phyloP scores from a whole-genome alignment of 2,113 vertebrate species.

The Sialia sialis region DNA sequence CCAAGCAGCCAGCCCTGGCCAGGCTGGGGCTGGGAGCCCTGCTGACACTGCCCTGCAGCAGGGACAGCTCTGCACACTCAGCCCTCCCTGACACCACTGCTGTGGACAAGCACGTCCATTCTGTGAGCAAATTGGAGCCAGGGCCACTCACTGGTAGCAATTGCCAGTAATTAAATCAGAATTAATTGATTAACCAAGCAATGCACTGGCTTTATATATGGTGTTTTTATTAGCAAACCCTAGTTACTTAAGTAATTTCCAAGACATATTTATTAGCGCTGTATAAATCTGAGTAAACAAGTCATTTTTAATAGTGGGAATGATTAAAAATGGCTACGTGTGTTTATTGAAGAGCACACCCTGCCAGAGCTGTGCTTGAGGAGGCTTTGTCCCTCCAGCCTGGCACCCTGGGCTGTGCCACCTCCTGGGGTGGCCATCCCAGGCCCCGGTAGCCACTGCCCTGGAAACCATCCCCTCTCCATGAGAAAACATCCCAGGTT shows the following conservation, averaged over 20 bases:
- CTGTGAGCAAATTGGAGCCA: neutral
- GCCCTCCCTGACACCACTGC: neutral
- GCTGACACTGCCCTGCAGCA: neutral
- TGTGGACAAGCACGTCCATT: neutral
- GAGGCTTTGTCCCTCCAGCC: neutral
- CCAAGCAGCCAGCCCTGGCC: neutral
- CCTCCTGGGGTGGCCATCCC: fast-evolving
- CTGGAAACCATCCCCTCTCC: no score
- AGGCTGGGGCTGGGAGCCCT: neutral
- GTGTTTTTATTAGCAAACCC: neutral
- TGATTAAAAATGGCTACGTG: neutral
- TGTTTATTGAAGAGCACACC: neutral
- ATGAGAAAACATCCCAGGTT: fast-evolving
- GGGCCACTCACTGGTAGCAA: neutral
- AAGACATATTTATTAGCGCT: neutral
- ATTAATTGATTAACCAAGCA: conserved; percentile 7
- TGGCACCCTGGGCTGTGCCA: neutral
- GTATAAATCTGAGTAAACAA: conserved; percentile 27
- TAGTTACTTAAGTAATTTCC: neutral
- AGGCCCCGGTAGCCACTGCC: fast-evolving
- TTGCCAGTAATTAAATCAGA: neutral
- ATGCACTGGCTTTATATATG: neutral
- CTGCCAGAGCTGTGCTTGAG: neutral
- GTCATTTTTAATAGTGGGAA: neutral
- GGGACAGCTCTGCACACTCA: neutral